Evolutionary conservation across 2,797 vertebrate genomes (phyloP).

Genomic region (Streptopelia turtur): DNA sequence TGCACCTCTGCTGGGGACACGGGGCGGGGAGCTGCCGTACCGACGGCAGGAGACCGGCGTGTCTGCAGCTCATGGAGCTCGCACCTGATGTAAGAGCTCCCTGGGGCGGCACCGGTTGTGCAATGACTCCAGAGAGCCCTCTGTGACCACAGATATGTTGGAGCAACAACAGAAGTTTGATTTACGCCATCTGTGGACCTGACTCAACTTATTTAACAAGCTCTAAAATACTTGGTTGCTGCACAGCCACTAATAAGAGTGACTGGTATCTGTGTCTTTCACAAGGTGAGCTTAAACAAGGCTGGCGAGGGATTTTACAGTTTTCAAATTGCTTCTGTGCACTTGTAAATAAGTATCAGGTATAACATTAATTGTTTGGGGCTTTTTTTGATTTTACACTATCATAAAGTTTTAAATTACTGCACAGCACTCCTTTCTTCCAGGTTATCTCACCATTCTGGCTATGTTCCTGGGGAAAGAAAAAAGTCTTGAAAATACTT

Average conservation of each 20-base stretch:
- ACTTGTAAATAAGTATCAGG: conserved; percentile 9
- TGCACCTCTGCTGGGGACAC: fast-evolving
- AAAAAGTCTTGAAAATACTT: neutral
- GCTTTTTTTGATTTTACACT: neutral
- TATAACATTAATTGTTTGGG: neutral
- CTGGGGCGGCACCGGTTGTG: neutral
- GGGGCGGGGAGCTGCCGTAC: fast-evolving
- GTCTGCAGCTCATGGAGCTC: neutral
- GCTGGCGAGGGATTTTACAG: neutral
- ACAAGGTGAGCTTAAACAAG: neutral
- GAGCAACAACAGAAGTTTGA: neutral
- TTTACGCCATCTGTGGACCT: neutral
- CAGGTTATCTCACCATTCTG: neutral
- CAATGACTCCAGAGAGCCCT: neutral
- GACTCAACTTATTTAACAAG: neutral
- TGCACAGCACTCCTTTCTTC: neutral
- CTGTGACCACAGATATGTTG: neutral
- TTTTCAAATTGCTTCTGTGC: conserved; percentile 2
- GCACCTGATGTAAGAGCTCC: neutral
- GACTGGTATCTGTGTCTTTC: neutral
- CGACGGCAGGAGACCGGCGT: neutral
- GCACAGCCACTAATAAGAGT: neutral
- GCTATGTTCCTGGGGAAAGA: neutral
- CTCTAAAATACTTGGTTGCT: neutral
- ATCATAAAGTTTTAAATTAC: neutral